Evolutionary conservation across 2,113 vertebrate genomes (phyloP).

Genomic region (Bubo scandiacus): DNA sequence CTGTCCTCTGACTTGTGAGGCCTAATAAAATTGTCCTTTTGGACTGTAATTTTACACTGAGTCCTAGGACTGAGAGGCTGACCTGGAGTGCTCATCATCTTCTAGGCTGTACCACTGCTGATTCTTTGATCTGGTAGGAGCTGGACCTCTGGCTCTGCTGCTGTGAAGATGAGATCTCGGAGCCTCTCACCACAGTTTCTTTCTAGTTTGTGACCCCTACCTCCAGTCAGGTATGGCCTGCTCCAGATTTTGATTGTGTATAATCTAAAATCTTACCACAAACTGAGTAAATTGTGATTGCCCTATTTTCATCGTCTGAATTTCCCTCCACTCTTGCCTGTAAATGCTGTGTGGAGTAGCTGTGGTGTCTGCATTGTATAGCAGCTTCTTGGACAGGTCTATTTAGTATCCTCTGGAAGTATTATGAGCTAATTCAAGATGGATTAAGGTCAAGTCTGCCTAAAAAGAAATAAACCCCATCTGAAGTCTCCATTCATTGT

Average conservation of each 20-base stretch:
- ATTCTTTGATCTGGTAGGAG: neutral
- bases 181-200: neutral
- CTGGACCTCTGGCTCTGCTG: neutral
- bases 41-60: neutral
- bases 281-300: neutral
- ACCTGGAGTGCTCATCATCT: neutral
- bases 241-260: neutral
- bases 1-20: neutral
- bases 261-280: neutral
- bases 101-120: neutral
- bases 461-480: neutral
- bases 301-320: neutral
- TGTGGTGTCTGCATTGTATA: neutral
- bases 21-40: neutral
- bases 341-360: neutral
- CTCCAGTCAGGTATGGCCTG: neutral
- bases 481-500: neutral
- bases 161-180: neutral
- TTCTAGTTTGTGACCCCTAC: neutral
- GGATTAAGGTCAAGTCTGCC: slow-evolving; percentile 17
- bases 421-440: neutral
- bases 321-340: neutral
- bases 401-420: neutral
- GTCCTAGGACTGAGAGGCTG: neutral
- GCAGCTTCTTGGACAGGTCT: neutral